Percentiles rank a stretch among this genome's conserved stretches.
These are phyloP conservation scores for Bradypus variegatus DNA, from an alignment of 2,797 vertebrate species.

Conservation along the genomic window DNA sequence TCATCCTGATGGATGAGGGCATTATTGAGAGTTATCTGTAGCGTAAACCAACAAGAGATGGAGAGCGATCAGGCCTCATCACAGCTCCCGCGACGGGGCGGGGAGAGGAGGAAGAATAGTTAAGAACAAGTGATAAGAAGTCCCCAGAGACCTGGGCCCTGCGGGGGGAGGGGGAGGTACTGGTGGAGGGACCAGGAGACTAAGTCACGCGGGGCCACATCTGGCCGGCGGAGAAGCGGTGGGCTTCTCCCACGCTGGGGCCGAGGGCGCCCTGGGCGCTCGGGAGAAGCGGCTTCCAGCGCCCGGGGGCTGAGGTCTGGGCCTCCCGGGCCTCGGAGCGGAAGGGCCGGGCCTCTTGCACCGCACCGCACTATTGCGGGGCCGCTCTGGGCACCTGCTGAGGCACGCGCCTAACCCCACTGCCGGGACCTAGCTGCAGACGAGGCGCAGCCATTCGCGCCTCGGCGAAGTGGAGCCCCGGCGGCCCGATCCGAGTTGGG, in stretches of 20 bases:
- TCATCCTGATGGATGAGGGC: background rate
- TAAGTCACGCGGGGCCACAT: background rate
- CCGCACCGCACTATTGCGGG: background rate
- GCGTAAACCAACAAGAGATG: background rate
- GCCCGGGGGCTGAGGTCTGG: background rate
- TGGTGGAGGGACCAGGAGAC: background rate
- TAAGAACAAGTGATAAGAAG: background rate
- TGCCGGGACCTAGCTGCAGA: too few relatives aligned
- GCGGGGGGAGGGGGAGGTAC: accelerated
- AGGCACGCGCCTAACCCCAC: background rate
- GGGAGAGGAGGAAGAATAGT: background rate
- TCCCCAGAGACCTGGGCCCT: background rate
- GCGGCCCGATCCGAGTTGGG: too few relatives aligned
- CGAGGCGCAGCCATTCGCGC: too few relatives aligned
- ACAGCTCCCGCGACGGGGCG: background rate
- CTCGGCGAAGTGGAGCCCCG: too few relatives aligned
- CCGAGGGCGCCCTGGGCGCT: background rate
- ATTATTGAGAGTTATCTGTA: background rate
- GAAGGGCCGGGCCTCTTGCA: background rate
- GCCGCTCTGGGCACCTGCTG: background rate
- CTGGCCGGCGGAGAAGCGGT: accelerated
- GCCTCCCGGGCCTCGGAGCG: background rate
- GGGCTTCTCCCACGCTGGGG: background rate
- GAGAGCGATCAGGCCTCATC: background rate
- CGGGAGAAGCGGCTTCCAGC: background rate